Evolutionary conservation across 2,888 invertebrate species (phyloP).

Genomic region (Diplolepis rosae): DNA sequence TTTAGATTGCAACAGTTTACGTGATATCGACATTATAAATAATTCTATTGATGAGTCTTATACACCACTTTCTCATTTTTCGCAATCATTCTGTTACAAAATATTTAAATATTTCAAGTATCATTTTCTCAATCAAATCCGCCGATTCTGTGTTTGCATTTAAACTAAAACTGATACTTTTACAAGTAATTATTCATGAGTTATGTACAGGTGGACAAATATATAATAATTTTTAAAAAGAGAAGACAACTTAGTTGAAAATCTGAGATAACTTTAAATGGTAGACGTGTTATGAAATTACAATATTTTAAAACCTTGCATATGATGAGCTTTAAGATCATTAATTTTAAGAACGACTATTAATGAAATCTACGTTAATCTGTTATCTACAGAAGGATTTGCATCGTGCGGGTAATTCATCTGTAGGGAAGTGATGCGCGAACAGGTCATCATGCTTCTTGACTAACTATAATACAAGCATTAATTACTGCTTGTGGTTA

Average conservation of each 20-base stretch:
- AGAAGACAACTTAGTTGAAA: background rate
- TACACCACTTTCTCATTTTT: conserved; percentile 23
- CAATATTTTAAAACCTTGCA: background rate
- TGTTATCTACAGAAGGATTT: background rate
- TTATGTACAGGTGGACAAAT: no score
- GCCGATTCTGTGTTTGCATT: background rate
- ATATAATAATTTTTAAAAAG: background rate
- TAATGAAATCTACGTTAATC: background rate
- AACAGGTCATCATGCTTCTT: conserved; percentile 20
- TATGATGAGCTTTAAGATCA: background rate
- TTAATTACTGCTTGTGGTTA: conserved; percentile 28
- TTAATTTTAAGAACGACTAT: background rate
- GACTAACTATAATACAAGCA: conserved; percentile 17
- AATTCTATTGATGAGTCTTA: conserved; percentile 6
- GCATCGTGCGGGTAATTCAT: background rate
- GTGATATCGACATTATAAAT: conserved; percentile 29
- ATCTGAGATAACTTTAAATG: no score
- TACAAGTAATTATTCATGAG: no score
- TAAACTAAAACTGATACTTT: no score
- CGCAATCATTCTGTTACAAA: conserved; percentile 12
- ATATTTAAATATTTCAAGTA: conserved; percentile 12
- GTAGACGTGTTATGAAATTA: background rate
- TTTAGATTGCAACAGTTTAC: conserved; percentile 23
- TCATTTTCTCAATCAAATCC: background rate
- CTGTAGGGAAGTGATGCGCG: background rate